Evolutionary conservation across 2,113 vertebrate genomes (phyloP).

Genomic region (Campylomormyrus numenius): DNA sequence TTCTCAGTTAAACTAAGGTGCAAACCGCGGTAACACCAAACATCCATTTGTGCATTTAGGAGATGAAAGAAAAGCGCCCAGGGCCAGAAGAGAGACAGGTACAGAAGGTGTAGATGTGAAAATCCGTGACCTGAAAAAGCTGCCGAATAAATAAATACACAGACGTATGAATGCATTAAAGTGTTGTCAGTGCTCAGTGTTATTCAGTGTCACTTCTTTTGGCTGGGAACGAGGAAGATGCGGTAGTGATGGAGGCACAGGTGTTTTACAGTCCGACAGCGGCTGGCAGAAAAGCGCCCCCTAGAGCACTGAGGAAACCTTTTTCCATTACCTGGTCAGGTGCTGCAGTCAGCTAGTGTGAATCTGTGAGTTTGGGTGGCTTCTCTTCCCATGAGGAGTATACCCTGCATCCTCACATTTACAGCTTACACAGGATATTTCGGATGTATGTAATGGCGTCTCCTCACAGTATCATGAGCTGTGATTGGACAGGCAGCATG

Average conservation of each 20-base stretch:
- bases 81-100: neutral
- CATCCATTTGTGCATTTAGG: neutral
- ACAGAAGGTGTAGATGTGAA: neutral
- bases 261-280: neutral
- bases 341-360: neutral
- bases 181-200: neutral
- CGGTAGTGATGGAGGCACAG: neutral
- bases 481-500: too few relatives aligned
- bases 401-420: neutral
- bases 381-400: neutral
- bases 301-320: too few relatives aligned
- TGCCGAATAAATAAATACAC: neutral
- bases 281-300: neutral
- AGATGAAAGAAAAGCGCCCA: neutral
- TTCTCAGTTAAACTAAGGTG: neutral
- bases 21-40: neutral
- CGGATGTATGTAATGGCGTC: neutral
- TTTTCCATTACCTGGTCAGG: neutral
- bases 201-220: neutral
- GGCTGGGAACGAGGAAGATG: neutral
- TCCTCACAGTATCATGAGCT: neutral
- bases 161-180: neutral
- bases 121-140: neutral
- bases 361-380: neutral
- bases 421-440: neutral